phyloP scores from a whole-genome alignment of 2,797 vertebrate genomes.

The Tangara arthus region DNA sequence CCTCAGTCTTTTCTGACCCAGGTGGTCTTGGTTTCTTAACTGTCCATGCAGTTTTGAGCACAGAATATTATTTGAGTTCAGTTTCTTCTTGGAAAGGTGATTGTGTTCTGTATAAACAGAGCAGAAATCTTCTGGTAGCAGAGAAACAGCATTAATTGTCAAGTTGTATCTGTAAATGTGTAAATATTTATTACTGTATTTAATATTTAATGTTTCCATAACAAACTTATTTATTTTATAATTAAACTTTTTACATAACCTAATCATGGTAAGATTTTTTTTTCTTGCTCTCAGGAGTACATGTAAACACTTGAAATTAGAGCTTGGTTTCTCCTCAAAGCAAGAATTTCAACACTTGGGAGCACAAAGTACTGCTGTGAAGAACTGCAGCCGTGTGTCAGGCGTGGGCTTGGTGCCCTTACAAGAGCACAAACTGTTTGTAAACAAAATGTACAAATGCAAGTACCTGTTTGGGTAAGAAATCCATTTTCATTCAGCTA shows the following conservation, averaged over 20 bases:
- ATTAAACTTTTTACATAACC: constrained; percentile 75
- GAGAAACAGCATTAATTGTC: constrained; percentile 40
- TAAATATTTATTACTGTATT: constrained; percentile 77
- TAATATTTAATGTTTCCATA: constrained; percentile 76
- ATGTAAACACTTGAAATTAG: constrained; percentile 22
- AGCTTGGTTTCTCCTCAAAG: constrained; percentile 13
- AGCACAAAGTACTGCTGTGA: not conserved
- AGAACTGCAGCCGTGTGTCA: not conserved
- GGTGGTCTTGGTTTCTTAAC: not conserved
- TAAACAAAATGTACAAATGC: not conserved
- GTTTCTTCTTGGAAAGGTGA: constrained; percentile 25
- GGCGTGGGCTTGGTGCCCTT: not conserved
- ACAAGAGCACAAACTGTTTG: not conserved
- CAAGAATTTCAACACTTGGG: not conserved
- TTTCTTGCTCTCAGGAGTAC: not conserved
- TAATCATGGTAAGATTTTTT: not conserved
- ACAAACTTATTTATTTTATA: constrained; percentile 77
- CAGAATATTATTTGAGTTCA: constrained; percentile 20
- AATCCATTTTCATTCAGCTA: not conserved
- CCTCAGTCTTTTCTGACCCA: constrained; percentile 12
- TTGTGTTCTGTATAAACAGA: constrained; percentile 45
- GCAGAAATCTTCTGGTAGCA: constrained; percentile 29
- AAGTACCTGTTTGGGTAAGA: not conserved
- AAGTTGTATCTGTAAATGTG: constrained; percentile 70
- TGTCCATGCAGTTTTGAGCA: not conserved